Percentiles rank a stretch among this genome's conserved stretches.
These are phyloP conservation scores for Epizoanthus fatuus DNA, from an alignment of 92 coral and sea anemone species.

Conservation along the genomic window DNA sequence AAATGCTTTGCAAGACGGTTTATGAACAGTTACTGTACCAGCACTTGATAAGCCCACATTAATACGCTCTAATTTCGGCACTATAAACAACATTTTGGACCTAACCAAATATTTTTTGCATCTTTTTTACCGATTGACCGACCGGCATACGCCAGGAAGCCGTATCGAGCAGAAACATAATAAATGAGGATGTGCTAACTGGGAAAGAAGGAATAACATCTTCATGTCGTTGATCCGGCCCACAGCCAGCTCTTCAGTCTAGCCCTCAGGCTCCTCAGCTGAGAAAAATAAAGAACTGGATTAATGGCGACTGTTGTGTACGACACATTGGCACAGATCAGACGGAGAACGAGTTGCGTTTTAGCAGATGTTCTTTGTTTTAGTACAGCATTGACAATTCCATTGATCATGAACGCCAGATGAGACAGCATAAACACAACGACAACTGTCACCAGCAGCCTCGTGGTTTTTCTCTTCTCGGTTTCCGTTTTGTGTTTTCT, in stretches of 20 bases:
- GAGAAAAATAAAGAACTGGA: conserved; percentile 4
- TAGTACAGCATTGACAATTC: background rate
- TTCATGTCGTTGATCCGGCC: too few species aligned
- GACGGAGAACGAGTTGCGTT: background rate
- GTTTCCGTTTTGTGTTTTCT: background rate
- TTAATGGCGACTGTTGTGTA: conserved; percentile 1
- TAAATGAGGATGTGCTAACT: too few species aligned
- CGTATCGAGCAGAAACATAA: too few species aligned
- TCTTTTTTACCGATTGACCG: too few species aligned
- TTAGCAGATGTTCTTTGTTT: background rate
- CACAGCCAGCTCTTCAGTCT: background rate
- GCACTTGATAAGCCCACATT: too few species aligned
- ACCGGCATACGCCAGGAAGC: too few species aligned
- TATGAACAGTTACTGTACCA: too few species aligned
- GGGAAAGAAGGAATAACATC: background rate
- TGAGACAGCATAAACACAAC: conserved; percentile 6
- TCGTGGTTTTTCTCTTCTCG: background rate
- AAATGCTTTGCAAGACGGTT: too few species aligned
- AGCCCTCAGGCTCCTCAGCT: background rate
- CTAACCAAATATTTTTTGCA: too few species aligned
- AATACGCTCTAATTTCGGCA: too few species aligned
- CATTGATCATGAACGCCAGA: background rate
- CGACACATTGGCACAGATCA: background rate
- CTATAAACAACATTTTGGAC: too few species aligned
- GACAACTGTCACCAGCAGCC: background rate